A percentile compares a stretch with the other conserved stretches of the same genome.
Evolutionary conservation across 2,113 vertebrate genomes (phyloP).

Genomic region (Tyto alba): DNA sequence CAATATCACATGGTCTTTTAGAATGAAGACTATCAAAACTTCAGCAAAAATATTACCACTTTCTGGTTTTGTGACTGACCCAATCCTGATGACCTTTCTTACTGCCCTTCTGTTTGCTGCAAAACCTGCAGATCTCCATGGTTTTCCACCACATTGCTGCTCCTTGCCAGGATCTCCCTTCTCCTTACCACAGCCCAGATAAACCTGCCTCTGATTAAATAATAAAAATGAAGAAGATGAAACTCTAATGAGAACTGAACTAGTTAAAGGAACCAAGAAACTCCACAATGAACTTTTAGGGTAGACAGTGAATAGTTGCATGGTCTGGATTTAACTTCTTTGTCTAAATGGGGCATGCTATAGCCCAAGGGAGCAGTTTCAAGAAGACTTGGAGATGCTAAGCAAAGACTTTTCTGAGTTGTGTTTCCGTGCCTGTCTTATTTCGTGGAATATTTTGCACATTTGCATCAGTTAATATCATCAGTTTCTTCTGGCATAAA

Average conservation of each 20-base stretch:
- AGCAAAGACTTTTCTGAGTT: not conserved
- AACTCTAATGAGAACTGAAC: not conserved
- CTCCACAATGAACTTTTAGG: not conserved
- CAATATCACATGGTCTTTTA: not conserved
- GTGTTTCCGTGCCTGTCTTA: not conserved
- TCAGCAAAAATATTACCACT: not conserved
- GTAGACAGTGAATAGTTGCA: not conserved
- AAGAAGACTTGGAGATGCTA: not conserved
- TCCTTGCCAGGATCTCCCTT: not conserved
- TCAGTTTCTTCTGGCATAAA: not conserved
- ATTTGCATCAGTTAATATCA: not conserved
- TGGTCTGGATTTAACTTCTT: not conserved
- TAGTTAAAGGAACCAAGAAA: not conserved
- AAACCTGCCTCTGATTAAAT: not conserved
- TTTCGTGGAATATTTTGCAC: not conserved
- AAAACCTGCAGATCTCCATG: not conserved
- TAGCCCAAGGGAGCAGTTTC: not conserved
- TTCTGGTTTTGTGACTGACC: not conserved
- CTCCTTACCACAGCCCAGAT: not conserved
- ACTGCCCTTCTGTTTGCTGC: not conserved
- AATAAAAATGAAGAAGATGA: not conserved
- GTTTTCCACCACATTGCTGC: not conserved
- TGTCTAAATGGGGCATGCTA: fast-evolving
- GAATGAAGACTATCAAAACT: not conserved
- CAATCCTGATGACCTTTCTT: not conserved